Conservation (phyloP, 2,888 invertebrate genomes). For the Chaitophorus viminalis region DNA sequence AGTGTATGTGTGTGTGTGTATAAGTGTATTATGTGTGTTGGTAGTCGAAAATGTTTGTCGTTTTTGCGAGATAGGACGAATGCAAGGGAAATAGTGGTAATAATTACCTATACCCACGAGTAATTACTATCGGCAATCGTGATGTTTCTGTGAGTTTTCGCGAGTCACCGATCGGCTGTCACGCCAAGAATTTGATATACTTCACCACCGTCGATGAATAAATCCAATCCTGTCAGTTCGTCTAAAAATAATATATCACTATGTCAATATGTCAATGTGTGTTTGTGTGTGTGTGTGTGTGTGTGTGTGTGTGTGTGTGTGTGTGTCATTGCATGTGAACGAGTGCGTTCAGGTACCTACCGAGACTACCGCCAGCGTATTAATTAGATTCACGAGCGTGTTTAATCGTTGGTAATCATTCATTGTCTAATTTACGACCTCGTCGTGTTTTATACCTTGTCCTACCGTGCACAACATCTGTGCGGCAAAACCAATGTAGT, state of each 20-base stretch:
- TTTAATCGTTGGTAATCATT: neutral
- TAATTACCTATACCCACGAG: too few relatives aligned
- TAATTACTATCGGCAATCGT: slow-evolving; percentile 1
- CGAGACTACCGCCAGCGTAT: neutral
- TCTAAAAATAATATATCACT: neutral
- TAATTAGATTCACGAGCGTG: neutral
- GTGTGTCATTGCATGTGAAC: neutral
- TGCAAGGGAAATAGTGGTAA: too few relatives aligned
- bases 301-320: too few relatives aligned
- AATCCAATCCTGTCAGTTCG: neutral
- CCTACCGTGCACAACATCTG: too few relatives aligned
- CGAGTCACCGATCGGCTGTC: neutral
- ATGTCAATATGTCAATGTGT: neutral
- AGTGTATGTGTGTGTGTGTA: neutral
- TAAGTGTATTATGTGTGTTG: too few relatives aligned
- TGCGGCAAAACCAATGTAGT: too few relatives aligned
- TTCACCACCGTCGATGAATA: neutral
- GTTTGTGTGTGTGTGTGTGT: too few relatives aligned
- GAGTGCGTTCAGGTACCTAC: neutral
- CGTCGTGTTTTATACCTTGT: too few relatives aligned
- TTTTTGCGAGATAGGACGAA: neutral
- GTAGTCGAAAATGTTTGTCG: neutral
- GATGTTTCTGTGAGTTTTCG: neutral
- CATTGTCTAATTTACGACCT: neutral
- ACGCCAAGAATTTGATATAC: neutral